Percentiles rank a stretch among this genome's conserved stretches.
phyloP scores from a whole-genome alignment of 2,797 vertebrate genomes.

The Diceros bicornis region DNA sequence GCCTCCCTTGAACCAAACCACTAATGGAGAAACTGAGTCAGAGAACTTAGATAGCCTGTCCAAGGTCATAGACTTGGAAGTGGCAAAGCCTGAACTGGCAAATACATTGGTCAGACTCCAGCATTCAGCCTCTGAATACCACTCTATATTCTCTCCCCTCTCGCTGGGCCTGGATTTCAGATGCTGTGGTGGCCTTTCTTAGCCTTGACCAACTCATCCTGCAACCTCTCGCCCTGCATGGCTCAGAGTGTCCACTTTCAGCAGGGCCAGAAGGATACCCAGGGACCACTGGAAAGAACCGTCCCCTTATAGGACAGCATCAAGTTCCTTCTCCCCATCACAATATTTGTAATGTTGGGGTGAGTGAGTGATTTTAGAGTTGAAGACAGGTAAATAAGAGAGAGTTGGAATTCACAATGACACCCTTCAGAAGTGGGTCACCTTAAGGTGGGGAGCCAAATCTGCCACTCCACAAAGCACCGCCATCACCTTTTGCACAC shows the following conservation, averaged over 20 bases:
- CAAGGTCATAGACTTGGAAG: neutral
- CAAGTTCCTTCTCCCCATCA: neutral
- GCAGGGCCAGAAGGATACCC: neutral
- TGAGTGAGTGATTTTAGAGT: neutral
- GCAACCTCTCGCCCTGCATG: neutral
- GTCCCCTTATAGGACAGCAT: neutral
- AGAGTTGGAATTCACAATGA: neutral
- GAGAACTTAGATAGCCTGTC: neutral
- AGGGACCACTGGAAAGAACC: neutral
- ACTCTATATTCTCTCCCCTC: accelerated
- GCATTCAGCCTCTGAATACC: too few relatives aligned
- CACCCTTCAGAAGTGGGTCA: neutral
- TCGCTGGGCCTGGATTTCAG: neutral
- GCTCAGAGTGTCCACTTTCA: neutral
- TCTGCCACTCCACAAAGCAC: neutral
- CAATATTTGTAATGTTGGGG: neutral
- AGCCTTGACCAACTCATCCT: neutral
- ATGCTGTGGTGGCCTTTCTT: neutral
- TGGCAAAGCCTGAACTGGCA: neutral
- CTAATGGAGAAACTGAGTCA: neutral
- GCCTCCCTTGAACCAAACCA: neutral
- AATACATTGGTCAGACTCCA: neutral
- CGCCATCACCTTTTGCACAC: neutral
- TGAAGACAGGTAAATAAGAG: neutral
- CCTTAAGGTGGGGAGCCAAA: neutral